phyloP scores from a whole-genome alignment of 1,140 invertebrate genomes.

The Xylocopa sonorina region DNA sequence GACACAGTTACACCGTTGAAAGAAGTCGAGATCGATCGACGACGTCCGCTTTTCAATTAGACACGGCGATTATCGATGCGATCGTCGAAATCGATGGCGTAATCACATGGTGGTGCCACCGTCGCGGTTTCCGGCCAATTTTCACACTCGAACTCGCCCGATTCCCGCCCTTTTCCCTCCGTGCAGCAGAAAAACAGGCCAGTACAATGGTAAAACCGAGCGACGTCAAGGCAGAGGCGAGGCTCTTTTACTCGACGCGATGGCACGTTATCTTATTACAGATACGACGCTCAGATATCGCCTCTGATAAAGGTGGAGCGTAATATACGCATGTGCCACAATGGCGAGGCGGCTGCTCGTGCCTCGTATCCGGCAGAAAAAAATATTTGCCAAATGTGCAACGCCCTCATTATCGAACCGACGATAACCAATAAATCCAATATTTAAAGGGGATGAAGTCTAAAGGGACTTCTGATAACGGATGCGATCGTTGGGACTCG shows the following conservation, averaged over 20 bases:
- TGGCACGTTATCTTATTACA: conserved; percentile 73
- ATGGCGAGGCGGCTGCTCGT: conserved; percentile 34
- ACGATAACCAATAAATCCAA: neutral
- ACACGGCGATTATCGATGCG: no score
- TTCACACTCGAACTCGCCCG: no score
- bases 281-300: conserved; percentile 77
- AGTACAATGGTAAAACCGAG: neutral
- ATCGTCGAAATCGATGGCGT: no score
- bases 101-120: no score
- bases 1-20: no score
- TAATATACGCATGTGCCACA: conserved; percentile 58
- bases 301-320: conserved; percentile 73
- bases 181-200: conserved; percentile 10
- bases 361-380: neutral
- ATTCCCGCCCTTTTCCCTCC: neutral
- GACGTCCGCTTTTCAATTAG: no score
- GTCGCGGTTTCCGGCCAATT: no score
- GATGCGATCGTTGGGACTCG: no score
- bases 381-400: conserved; percentile 29
- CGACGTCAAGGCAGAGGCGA: conserved; percentile 60
- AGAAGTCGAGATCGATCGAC: no score
- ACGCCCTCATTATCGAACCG: no score
- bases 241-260: conserved; percentile 67
- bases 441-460: neutral
- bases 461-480: no score